Base-by-base conservation (phyloP, 2,113 vertebrate species). In the Haplochromis vanheusdeni region DNA sequence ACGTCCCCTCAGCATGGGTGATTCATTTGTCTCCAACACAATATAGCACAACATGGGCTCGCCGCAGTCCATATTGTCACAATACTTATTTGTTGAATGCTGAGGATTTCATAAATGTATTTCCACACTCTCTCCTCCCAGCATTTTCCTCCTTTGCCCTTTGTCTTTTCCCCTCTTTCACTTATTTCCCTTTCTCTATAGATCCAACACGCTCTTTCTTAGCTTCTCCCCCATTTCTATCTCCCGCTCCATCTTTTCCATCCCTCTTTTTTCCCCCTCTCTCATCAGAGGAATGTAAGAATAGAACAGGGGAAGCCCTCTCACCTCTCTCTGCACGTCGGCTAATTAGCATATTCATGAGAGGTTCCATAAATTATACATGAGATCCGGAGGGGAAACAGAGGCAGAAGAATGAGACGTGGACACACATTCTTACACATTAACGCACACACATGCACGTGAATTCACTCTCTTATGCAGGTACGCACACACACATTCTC, bases 311-410 rank as follows among this genome's bases (percentile, higher is more conserved):
- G 96, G 95, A 96, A 96, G 95, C 96, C 96, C 96, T 96, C 96
- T 97, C 96, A 96, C 96, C 96, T 96, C 96, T 95, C 96, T 92
- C 95, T 96, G 96, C 95, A 96, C 93, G 93, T 92, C 81, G 93
- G 60, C 93, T 92, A 90, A 96, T 97, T 96, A 96, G 94, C 96
- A 97, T 97, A 97, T 97, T 97, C 95, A 97, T 97, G 96, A 96
- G 93, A 82, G 81, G 79, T 3, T 1, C 80, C 89, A 97, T 97
- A 94, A 95, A 96, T 97, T 96, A 97, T 96, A 96, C 96, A 97
- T 96, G 96, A 96, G 95, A 94, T 96, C 95, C 90, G 92, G 95
- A 95, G 96, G 96, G 96, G 96, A 94, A 95, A 95, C 90, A 92
- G 93, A 93, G 91, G 92, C 93, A 94, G 93, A 89, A 94, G 94